Conservation (phyloP, 2,113 vertebrate species). For the Microcebus jonahi region DNA sequence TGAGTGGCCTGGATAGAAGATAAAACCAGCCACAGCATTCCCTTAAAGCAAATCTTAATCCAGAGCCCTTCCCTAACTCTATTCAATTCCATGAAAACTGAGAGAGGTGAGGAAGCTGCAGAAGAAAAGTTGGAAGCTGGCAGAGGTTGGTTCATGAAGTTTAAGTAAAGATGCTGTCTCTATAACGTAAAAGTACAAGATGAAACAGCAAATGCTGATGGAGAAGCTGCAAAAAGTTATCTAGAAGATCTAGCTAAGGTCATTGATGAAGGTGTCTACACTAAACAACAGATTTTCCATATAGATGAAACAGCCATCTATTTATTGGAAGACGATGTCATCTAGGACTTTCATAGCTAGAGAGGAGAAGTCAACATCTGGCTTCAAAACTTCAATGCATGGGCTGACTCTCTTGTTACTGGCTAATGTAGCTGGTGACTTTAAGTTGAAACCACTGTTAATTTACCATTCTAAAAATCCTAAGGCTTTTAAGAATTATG, state of each 20-base stretch:
- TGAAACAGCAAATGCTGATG: neutral
- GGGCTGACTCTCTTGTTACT: neutral
- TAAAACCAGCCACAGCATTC: neutral
- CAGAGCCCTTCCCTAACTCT: neutral
- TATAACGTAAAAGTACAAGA: neutral
- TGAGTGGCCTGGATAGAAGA: neutral
- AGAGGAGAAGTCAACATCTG: neutral
- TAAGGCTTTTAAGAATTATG: neutral
- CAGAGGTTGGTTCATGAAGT: neutral
- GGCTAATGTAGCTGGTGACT: neutral
- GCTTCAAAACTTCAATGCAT: neutral
- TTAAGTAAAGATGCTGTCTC: neutral
- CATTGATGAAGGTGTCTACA: neutral
- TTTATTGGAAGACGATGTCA: neutral
- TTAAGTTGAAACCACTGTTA: neutral
- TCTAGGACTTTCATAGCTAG: neutral
- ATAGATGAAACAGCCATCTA: neutral
- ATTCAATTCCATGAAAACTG: neutral
- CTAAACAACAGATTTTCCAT: neutral
- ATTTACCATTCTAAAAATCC: neutral
- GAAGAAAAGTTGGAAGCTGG: neutral
- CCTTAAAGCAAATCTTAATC: neutral
- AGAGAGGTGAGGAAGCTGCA: neutral
- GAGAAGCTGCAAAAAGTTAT: neutral
- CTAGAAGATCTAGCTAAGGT: neutral